phyloP scores from a whole-genome alignment of 2,888 invertebrate species.

The Biston stratarius region DNA sequence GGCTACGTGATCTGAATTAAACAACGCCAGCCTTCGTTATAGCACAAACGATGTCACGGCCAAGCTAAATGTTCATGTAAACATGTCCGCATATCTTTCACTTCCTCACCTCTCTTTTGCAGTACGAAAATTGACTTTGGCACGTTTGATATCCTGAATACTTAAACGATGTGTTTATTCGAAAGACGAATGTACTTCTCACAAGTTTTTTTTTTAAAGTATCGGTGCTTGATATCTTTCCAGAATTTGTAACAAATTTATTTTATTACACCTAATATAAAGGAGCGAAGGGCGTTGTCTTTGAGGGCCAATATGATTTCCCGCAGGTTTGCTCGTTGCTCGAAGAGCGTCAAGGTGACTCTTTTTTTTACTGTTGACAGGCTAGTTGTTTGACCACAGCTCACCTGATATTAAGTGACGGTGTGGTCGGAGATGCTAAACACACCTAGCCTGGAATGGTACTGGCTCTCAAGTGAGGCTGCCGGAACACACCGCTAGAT shows the following conservation, averaged over 20 bases:
- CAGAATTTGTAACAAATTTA: neutral
- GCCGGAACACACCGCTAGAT: too few species aligned
- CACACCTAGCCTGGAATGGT: too few species aligned
- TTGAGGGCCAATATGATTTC: too few species aligned
- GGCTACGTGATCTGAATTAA: conserved; percentile 70
- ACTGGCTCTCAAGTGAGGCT: too few species aligned
- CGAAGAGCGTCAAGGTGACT: too few species aligned
- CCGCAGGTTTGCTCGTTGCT: too few species aligned
- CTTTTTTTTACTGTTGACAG: too few species aligned
- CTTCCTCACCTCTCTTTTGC: conserved; percentile 39
- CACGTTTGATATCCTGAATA: conserved; percentile 27
- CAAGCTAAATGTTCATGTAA: conserved; percentile 61
- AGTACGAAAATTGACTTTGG: conserved; percentile 31
- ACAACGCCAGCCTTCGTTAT: conserved; percentile 60
- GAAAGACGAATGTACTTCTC: neutral
- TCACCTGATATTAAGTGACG: too few species aligned
- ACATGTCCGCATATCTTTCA: conserved; percentile 45
- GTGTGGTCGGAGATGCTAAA: too few species aligned
- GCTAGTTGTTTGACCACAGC: too few species aligned
- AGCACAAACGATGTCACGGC: conserved; percentile 59
- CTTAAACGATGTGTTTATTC: conserved; percentile 26
- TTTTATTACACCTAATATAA: neutral
- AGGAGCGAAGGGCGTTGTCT: too few species aligned
- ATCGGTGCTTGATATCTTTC: neutral
- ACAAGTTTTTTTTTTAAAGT: conserved; percentile 14